Percentiles rank a stretch among this genome's conserved stretches.
Conservation (phyloP, 2,113 vertebrate genomes). For the Oplegnathus fasciatus region DNA sequence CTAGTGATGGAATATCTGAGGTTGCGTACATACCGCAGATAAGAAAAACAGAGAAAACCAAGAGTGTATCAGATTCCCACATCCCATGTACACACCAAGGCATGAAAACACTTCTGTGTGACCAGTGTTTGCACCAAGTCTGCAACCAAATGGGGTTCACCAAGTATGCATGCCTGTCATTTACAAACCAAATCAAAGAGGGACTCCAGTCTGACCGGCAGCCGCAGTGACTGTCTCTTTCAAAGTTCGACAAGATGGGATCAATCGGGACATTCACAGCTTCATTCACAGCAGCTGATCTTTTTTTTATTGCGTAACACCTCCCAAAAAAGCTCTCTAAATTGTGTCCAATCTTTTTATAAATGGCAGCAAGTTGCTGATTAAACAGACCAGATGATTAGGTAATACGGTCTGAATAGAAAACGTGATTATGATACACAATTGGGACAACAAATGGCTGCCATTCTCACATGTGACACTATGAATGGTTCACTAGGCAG, state of each 20-base stretch:
- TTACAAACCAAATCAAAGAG: slow-evolving; percentile 70
- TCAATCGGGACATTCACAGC: slow-evolving; percentile 11
- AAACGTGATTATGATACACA: slow-evolving; percentile 35
- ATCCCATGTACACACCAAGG: slow-evolving; percentile 22
- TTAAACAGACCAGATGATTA: slow-evolving; percentile 48
- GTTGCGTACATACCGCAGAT: slow-evolving; percentile 48
- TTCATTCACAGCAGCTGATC: slow-evolving; percentile 29
- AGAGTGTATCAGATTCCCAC: slow-evolving; percentile 35
- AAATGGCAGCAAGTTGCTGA: slow-evolving; percentile 8
- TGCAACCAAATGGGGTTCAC: slow-evolving; percentile 53
- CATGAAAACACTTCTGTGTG: slow-evolving; percentile 31
- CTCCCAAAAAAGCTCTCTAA: not conserved
- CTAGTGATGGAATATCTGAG: slow-evolving; percentile 47
- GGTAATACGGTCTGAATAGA: slow-evolving; percentile 38
- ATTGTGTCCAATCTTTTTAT: not conserved
- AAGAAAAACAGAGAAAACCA: slow-evolving; percentile 44
- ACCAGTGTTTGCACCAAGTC: slow-evolving; percentile 48
- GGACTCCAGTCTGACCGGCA: slow-evolving; percentile 23
- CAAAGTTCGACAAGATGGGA: not conserved
- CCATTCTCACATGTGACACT: slow-evolving; percentile 34
- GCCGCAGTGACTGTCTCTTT: slow-evolving; percentile 7
- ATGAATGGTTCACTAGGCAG: slow-evolving; percentile 2
- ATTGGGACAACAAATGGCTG: slow-evolving; percentile 39
- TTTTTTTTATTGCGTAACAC: not conserved
- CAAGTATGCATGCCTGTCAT: slow-evolving; percentile 42